These are phyloP conservation scores for Knipowitschia caucasica DNA, from an alignment of 2,797 vertebrate genomes.

Conservation along the genomic window DNA sequence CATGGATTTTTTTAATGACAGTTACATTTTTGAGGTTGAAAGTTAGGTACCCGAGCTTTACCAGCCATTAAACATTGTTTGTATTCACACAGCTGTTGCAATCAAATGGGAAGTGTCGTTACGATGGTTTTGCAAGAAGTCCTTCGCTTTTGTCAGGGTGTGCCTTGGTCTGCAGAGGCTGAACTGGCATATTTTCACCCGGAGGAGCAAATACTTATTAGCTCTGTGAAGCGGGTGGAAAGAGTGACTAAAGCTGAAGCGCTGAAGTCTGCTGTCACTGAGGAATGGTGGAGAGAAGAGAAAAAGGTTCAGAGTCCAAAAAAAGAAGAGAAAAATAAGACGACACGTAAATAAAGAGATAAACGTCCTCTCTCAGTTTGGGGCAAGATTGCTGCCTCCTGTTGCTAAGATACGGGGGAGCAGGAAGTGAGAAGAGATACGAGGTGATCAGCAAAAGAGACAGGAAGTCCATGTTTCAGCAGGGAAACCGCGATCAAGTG, in stretches of 20 bases:
- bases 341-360: neutral
- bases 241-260: constrained; percentile 46
- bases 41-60: neutral
- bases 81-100: constrained; percentile 48
- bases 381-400: constrained; percentile 56
- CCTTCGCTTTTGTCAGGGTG: constrained; percentile 46
- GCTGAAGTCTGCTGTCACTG: constrained; percentile 31
- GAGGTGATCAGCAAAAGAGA: constrained; percentile 71
- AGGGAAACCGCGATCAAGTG: constrained; percentile 52
- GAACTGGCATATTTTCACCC: constrained; percentile 30
- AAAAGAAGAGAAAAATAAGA: too few species aligned
- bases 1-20: neutral
- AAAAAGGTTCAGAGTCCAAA: neutral
- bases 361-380: constrained; percentile 3
- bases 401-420: constrained; percentile 71
- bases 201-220: constrained; percentile 7
- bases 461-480: constrained; percentile 66
- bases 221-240: constrained; percentile 52
- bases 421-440: constrained; percentile 74
- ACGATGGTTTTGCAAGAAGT: constrained; percentile 40
- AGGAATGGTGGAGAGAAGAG: neutral
- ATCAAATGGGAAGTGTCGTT: constrained; percentile 51
- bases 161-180: constrained; percentile 41
- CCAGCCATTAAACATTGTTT: neutral
- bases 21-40: too few species aligned